phyloP scores from a whole-genome alignment of 2,888 invertebrate genomes.

The Pyrocoelia pectoralis region DNA sequence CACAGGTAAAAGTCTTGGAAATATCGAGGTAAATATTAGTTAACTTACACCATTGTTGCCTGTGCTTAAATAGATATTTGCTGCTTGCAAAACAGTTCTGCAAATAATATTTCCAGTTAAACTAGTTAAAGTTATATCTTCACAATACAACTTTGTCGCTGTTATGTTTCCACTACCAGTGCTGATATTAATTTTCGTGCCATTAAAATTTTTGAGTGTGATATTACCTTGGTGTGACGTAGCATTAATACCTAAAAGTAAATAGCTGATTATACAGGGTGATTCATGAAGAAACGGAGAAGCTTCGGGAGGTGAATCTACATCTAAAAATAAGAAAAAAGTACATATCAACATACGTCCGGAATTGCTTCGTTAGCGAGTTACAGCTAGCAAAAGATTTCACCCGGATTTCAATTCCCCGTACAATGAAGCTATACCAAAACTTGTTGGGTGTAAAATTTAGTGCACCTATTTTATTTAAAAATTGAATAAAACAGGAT shows the following conservation, averaged over 20 bases:
- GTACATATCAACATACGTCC: no score
- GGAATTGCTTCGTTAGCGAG: no score
- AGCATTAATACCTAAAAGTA: conserved; percentile 21
- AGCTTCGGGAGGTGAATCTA: no score
- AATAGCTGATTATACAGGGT: neutral
- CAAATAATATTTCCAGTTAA: conserved; percentile 47
- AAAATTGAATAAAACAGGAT: no score
- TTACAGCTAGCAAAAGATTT: no score
- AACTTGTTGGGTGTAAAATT: no score
- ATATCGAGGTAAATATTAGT: neutral
- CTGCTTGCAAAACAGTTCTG: conserved; percentile 49
- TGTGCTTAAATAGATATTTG: conserved; percentile 43
- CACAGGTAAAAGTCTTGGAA: no score
- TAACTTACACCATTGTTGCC: conserved; percentile 45
- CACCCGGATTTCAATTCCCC: no score
- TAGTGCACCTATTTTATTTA: no score
- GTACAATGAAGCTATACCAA: no score
- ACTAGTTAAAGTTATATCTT: conserved; percentile 32
- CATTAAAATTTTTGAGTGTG: conserved; percentile 50
- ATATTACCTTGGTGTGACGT: conserved; percentile 46
- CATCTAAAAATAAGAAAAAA: no score
- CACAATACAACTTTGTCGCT: conserved; percentile 36
- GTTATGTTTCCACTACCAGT: conserved; percentile 43
- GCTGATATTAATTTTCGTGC: conserved; percentile 45
- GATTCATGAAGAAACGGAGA: no score